Conservation (phyloP, 1,140 invertebrate genomes). For the Diorhabda carinulata region DNA sequence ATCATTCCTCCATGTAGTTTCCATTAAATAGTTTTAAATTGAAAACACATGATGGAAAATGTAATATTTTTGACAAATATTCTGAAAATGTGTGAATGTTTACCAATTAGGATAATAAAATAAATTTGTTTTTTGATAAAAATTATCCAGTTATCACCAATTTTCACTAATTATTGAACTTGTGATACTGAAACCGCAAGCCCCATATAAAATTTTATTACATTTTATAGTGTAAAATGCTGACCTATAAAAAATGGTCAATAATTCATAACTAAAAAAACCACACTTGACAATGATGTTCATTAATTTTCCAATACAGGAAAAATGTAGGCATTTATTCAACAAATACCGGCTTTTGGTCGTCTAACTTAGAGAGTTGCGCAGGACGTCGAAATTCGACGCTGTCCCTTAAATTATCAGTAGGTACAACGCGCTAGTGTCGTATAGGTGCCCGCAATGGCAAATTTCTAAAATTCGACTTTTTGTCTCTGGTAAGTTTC, state of each 20-base stretch:
- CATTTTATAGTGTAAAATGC: not conserved
- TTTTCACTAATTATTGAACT: not conserved
- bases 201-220: not conserved
- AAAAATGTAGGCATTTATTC: slow-evolving; percentile 37
- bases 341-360: slow-evolving; percentile 48
- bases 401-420: slow-evolving; percentile 48
- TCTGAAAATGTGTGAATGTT: no score
- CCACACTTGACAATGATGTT: not conserved
- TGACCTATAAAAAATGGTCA: not conserved
- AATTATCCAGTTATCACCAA: not conserved
- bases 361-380: slow-evolving; percentile 49
- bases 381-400: slow-evolving; percentile 41
- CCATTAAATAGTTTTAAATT: no score
- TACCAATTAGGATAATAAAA: no score
- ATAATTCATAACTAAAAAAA: not conserved
- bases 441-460: slow-evolving; percentile 48
- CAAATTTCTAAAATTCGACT: slow-evolving; percentile 45
- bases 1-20: no score
- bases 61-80: no score
- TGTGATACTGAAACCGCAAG: not conserved
- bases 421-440: slow-evolving; percentile 48
- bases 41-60: no score
- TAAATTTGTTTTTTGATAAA: not conserved
- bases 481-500: slow-evolving; percentile 46
- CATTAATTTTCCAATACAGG: slow-evolving; percentile 8